Evolutionary conservation across 2,888 invertebrate genomes (phyloP).

Genomic region (Drosophila mettleri): DNA sequence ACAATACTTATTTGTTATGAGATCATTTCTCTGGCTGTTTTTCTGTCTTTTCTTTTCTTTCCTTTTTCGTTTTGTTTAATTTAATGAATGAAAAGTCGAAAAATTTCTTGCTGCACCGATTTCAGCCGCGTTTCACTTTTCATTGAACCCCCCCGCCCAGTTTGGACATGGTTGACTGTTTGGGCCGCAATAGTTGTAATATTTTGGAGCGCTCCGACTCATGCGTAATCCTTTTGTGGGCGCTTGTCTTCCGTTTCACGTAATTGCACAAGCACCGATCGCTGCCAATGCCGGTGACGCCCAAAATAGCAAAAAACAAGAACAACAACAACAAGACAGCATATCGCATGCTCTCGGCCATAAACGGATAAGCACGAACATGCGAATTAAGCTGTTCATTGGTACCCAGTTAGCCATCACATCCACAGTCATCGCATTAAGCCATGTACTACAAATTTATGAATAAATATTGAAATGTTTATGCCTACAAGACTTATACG

Average conservation of each 20-base stretch:
- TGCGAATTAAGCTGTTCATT: slow-evolving; percentile 46
- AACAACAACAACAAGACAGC: slow-evolving; percentile 14
- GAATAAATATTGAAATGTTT: background rate
- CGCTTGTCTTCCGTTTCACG: slow-evolving; percentile 54
- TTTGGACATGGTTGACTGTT: slow-evolving; percentile 38
- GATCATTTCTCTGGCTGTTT: slow-evolving; percentile 47
- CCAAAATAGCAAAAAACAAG: slow-evolving; percentile 26
- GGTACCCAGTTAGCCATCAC: slow-evolving; percentile 27
- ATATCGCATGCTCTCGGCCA: slow-evolving; percentile 49
- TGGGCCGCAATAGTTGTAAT: slow-evolving; percentile 4
- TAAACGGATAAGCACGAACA: slow-evolving; percentile 54
- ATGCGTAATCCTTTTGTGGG: slow-evolving; percentile 66
- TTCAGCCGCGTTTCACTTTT: slow-evolving; percentile 59
- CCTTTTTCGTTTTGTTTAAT: slow-evolving; percentile 27
- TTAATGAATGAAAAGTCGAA: slow-evolving; percentile 57
- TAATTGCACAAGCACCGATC: slow-evolving; percentile 37
- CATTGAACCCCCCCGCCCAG: slow-evolving; percentile 37
- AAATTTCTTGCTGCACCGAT: slow-evolving; percentile 47
- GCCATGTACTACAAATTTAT: slow-evolving; percentile 3
- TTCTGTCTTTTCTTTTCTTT: slow-evolving; percentile 17
- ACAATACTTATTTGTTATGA: slow-evolving; percentile 53
- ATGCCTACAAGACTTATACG: background rate
- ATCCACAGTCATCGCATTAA: slow-evolving; percentile 5
- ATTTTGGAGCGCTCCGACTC: slow-evolving; percentile 43
- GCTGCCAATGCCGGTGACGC: slow-evolving; percentile 42